These are phyloP conservation scores for Mythimna loreyi DNA, from an alignment of 2,888 invertebrate genomes.

Conservation along the genomic window DNA sequence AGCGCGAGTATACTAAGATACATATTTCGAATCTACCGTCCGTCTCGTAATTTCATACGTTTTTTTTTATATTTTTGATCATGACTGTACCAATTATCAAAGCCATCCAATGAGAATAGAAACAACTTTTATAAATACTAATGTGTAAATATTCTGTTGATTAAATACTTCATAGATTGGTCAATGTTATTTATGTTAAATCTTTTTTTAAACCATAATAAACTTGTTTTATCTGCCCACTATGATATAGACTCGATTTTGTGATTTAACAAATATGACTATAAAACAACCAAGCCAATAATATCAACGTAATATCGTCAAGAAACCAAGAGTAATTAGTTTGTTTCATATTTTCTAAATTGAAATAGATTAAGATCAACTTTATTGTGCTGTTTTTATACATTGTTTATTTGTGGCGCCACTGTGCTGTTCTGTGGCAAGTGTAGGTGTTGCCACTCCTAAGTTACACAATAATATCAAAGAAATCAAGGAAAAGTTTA, in stretches of 20 bases:
- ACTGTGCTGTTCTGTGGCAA: slow-evolving; percentile 28
- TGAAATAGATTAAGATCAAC: slow-evolving; percentile 40
- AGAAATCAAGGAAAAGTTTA: slow-evolving; percentile 14
- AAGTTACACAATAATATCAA: slow-evolving; percentile 14
- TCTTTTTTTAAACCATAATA: background rate
- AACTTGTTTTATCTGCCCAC: slow-evolving; percentile 31
- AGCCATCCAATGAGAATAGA: background rate
- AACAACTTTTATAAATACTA: background rate
- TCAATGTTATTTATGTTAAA: background rate
- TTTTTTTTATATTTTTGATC: background rate
- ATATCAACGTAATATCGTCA: slow-evolving; percentile 68
- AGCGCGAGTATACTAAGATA: too few relatives aligned
- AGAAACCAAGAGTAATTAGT: slow-evolving; percentile 31
- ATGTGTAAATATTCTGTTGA: background rate
- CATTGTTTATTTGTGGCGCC: slow-evolving; percentile 37
- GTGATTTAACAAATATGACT: slow-evolving; percentile 55
- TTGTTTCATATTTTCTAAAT: slow-evolving; percentile 30
- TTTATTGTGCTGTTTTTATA: slow-evolving; percentile 44
- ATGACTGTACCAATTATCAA: slow-evolving; percentile 3
- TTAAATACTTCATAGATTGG: background rate
- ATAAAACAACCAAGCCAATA: slow-evolving; percentile 57
- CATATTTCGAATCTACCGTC: too few relatives aligned
- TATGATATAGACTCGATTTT: slow-evolving; percentile 41
- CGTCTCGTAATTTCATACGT: too few relatives aligned
- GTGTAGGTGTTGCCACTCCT: background rate